Evolutionary conservation across 2,888 invertebrate genomes (phyloP).

Genomic region (Timema cristinae): DNA sequence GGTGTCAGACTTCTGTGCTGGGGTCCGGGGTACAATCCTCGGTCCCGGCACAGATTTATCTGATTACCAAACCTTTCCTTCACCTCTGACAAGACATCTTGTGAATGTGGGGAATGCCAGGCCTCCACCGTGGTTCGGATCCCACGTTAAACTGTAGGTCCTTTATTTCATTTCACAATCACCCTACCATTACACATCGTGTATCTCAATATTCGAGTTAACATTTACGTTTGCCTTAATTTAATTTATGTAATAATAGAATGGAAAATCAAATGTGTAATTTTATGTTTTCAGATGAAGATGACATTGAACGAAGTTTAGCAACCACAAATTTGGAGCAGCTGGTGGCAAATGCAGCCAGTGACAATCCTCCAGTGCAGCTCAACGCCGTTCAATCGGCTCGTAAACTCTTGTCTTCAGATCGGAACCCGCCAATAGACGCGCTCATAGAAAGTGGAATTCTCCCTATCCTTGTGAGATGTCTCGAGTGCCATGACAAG

Average conservation of each 20-base stretch:
- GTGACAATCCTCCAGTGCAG: constrained; percentile 76
- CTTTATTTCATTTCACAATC: too few species aligned
- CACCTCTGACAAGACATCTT: too few species aligned
- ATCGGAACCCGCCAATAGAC: constrained; percentile 98
- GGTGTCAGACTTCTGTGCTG: too few species aligned
- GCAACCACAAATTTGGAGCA: constrained; percentile 72
- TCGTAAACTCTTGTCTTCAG: constrained; percentile 92
- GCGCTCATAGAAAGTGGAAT: constrained; percentile 91
- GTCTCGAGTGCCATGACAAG: constrained; percentile 78
- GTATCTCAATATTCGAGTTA: too few species aligned
- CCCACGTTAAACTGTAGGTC: too few species aligned
- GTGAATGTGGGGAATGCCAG: too few species aligned
- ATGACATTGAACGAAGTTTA: constrained; percentile 65
- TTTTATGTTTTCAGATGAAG: constrained; percentile 55
- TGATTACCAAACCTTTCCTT: too few species aligned
- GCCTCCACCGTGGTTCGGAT: too few species aligned
- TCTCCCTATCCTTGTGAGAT: constrained; percentile 87
- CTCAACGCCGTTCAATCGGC: constrained; percentile 91
- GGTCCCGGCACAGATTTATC: too few species aligned
- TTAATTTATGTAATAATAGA: constrained; percentile 15
- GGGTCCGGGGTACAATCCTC: too few species aligned
- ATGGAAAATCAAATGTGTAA: not conserved
- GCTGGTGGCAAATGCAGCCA: constrained; percentile 82
- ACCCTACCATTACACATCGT: too few species aligned
- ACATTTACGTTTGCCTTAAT: not conserved